Conservation (phyloP, 2,888 invertebrate genomes). For the Ditylenchus weischeri region DNA sequence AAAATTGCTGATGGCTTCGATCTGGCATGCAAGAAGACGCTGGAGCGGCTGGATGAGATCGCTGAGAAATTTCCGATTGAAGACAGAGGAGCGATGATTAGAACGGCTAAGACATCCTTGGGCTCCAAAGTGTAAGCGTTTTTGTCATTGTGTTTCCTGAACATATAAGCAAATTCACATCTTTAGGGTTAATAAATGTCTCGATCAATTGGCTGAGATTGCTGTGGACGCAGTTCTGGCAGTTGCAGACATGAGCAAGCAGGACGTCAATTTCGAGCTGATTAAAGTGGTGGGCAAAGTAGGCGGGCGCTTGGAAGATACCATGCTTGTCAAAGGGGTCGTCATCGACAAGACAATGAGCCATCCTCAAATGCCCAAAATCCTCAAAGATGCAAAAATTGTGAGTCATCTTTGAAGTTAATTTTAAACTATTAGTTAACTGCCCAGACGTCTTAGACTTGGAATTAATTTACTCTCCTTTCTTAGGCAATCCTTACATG, state of each 20-base stretch:
- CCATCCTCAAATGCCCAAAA: conserved; percentile 94
- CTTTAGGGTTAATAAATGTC: conserved; percentile 83
- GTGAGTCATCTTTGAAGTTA: too few species aligned
- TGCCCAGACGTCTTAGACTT: too few species aligned
- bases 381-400: conserved; percentile 78
- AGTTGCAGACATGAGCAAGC: conserved; percentile 86
- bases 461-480: too few species aligned
- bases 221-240: conserved; percentile 94
- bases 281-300: conserved; percentile 97
- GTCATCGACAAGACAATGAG: conserved; percentile 88
- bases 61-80: conserved; percentile 85
- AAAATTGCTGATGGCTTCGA: conserved; percentile 98
- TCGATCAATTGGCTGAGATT: conserved; percentile 95
- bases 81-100: conserved; percentile 78
- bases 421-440: too few species aligned
- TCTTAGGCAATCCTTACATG: conserved; percentile 85
- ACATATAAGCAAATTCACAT: not conserved
- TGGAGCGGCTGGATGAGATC: conserved; percentile 71
- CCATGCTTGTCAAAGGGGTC: conserved; percentile 90
- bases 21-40: conserved; percentile 80
- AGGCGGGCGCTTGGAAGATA: conserved; percentile 93
- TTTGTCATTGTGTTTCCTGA: conserved; percentile 4
- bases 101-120: conserved; percentile 94
- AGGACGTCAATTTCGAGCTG: conserved; percentile 96
- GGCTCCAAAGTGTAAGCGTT: conserved; percentile 83